Evolutionary conservation across 2,797 vertebrate genomes (phyloP), one percentile per base, ranked within the genome.

Genomic region (Arnoldichthys spilopterus): DNA sequence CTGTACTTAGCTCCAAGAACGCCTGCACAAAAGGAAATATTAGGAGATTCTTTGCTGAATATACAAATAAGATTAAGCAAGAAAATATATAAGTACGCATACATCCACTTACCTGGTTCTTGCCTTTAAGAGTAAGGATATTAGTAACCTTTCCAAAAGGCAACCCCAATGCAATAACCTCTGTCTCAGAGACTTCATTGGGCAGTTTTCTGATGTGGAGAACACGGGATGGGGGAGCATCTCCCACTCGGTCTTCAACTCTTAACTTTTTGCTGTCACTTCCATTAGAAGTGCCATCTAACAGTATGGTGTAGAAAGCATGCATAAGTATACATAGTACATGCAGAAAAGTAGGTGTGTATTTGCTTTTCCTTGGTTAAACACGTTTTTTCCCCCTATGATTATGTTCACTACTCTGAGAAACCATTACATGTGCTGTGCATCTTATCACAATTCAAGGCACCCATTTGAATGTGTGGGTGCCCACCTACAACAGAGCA

Each of bases 81-180:
- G 49, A 56, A 56, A 34, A 6, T 32, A 70, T 59, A 0, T 32
- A 20, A 58, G 37, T 15, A 45, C 12, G 26, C 40, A 76, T 8
- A 4, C 0, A 13, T 64, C 43, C 59, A 86, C 90, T 85, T 91
- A 98, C 98, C 96, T 99, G 98, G 87, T 98, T 99, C 88, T 99
- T 99, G 85, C 98, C 98, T 93, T 99, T 99, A 76, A 99, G 91
- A 66, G 96, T 99, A 40, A 99, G 94, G 91, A 99, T 99, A 87
- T 99, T 99, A 82, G 97, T 99, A 86, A 99, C 97, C 91, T 98
- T 99, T 81, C 98, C 98, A 85, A 99, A 99, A 76, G 97, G 97
- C 84, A 99, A 92, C 51, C 97, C 98, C 72, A 99, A 94, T 84
- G 97, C 96, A 82, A 99, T 98, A 87, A 99, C 96, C 92, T 99